Evolutionary conservation across 30 jellyfish, hydroid and myxozoan species (phyloP).

Genomic region (Pelagia noctiluca): DNA sequence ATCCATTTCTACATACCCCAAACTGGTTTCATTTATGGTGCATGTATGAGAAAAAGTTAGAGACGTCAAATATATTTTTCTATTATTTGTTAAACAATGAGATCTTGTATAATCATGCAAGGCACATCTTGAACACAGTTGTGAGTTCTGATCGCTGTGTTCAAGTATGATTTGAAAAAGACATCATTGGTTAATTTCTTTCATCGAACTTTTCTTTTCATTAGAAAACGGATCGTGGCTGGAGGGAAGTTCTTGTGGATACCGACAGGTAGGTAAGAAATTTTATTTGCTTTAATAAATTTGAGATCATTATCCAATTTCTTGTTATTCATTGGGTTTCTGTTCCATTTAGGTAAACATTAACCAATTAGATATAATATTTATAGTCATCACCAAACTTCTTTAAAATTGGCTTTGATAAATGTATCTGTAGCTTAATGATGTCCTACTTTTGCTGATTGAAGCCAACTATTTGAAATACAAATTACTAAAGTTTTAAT

Average conservation of each 20-base stretch:
- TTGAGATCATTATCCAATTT: too few species aligned
- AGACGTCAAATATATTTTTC: not conserved
- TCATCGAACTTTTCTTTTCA: not conserved
- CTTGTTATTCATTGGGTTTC: not conserved
- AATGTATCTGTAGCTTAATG: not conserved
- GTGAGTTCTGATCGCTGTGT: too few species aligned
- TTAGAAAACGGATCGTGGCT: slow-evolving; percentile 67
- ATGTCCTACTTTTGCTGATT: too few species aligned
- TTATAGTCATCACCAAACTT: not conserved
- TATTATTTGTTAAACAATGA: too few species aligned
- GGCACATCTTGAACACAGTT: not conserved
- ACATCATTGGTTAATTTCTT: not conserved
- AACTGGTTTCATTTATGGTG: not conserved
- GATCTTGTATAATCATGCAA: not conserved
- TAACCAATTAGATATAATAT: not conserved
- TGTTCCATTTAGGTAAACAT: not conserved
- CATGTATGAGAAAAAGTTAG: not conserved
- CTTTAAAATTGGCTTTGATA: not conserved
- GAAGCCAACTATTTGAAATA: too few species aligned
- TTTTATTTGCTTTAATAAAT: too few species aligned
- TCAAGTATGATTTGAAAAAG: too few species aligned
- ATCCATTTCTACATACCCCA: too few species aligned
- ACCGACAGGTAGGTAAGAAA: slow-evolving; percentile 12
- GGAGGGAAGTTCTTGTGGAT: slow-evolving; percentile 80
- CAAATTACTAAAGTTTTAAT: too few species aligned